A percentile compares a stretch with the other conserved stretches of the same genome.
Evolutionary conservation across 2,888 invertebrate species (phyloP).

Genomic region (Spatulosminthurus flaviceps): DNA sequence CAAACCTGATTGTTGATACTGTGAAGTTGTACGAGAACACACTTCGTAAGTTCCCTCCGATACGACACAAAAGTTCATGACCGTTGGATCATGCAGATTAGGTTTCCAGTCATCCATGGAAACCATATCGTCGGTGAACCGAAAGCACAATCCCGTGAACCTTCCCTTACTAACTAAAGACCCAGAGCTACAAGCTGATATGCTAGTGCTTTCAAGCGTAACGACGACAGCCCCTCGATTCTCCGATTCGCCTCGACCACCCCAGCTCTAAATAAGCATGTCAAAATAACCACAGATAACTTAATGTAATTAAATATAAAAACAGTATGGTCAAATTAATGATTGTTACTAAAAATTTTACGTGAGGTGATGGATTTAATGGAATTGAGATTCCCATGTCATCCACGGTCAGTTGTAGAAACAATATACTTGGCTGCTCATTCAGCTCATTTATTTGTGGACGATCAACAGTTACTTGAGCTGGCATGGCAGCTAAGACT

Average conservation of each 20-base stretch:
- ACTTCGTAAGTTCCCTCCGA: constrained; percentile 84
- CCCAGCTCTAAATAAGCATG: constrained; percentile 68
- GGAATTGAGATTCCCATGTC: constrained; percentile 97
- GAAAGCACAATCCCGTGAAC: constrained; percentile 88
- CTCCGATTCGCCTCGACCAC: constrained; percentile 77
- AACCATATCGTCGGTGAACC: constrained; percentile 97
- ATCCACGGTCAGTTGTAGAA: constrained; percentile 92
- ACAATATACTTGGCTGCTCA: constrained; percentile 84
- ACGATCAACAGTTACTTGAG: constrained; percentile 62
- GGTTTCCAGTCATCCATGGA: constrained; percentile 98
- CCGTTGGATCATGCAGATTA: constrained; percentile 78
- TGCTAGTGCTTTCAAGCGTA: constrained; percentile 94
- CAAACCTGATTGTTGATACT: constrained; percentile 78
- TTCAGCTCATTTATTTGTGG: constrained; percentile 56
- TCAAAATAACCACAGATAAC: background rate
- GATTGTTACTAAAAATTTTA: no score
- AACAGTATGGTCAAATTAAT: no score
- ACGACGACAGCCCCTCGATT: constrained; percentile 92
- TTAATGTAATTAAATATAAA: no score
- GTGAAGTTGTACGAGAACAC: constrained; percentile 89
- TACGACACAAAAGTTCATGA: constrained; percentile 94
- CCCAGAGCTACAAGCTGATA: constrained; percentile 94
- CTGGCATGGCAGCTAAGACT: constrained; percentile 70
- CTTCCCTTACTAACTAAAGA: constrained; percentile 92
- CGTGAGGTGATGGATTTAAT: constrained; percentile 81